These are phyloP conservation scores for Eurystomus glaucurus DNA, from an alignment of 2,797 vertebrate species.

Conservation along the genomic window DNA sequence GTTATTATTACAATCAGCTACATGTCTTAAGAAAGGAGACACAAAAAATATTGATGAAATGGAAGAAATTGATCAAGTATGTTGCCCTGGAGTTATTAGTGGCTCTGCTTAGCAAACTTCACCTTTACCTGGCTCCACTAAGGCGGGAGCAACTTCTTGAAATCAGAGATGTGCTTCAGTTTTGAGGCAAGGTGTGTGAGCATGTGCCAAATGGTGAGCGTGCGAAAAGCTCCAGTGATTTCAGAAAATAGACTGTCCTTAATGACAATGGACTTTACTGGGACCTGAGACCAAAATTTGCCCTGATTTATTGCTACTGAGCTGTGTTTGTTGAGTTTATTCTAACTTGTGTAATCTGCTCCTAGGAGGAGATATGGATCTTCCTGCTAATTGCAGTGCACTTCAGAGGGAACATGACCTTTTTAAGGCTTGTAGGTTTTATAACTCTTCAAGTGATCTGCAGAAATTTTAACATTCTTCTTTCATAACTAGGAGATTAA, in stretches of 20 bases:
- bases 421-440: background rate
- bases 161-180: background rate
- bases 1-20: background rate
- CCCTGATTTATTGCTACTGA: background rate
- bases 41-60: background rate
- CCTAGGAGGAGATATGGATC: background rate
- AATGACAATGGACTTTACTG: background rate
- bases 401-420: background rate
- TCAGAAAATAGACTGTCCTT: background rate
- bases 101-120: background rate
- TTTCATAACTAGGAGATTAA: background rate
- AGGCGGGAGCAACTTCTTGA: background rate
- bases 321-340: background rate
- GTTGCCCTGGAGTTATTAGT: background rate
- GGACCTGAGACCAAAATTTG: background rate
- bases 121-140: background rate
- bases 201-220: background rate
- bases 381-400: conserved; percentile 20
- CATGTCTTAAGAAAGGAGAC: background rate
- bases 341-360: background rate
- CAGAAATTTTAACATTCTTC: background rate
- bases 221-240: background rate
- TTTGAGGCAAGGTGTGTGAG: background rate
- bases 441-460: background rate
- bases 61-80: background rate